Evolutionary conservation across 2,888 invertebrate species (phyloP), one percentile per base, ranked within the genome.

Genomic region (Sylvicola cinctus): DNA sequence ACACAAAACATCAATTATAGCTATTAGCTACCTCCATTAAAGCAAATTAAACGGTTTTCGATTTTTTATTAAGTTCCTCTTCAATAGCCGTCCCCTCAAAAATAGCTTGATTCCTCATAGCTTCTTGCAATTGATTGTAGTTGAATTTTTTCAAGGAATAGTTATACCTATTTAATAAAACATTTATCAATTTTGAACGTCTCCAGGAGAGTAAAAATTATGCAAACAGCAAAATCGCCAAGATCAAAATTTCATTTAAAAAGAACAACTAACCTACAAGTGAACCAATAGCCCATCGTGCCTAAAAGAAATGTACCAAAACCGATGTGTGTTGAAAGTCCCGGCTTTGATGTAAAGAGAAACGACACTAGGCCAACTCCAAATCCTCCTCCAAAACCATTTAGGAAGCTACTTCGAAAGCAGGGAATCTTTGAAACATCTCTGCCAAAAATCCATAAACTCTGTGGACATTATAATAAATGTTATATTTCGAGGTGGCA

Each of bases 361-460:
- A 85, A 85, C 39, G 71, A 60, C 4, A 63, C 56, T 36, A 81
- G 46, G 10, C 81, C 83, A 39, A 61, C 51, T 3, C 64, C 70
- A 16, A 83, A 46, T 32, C 83, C 83, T 30, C 75, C 65, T 33
- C 66, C 55, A 34, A 81, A 68, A 8, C 83, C 81, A 53, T 75
- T 74, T 1, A 84, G 49, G 47, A 77, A 74, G 49, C 78, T 78
- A 46, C 70, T 71, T 40, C 79, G 65, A 51, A 81, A 83, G 54
- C 85, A 85, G 1, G 81, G 81, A 38, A 84, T 75, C 57, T 75
- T 65, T 1, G 74, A 60, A 15, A 81, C 50, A 54, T 81, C 75
- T 43, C 70, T 62, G 8, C 80, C 80, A 52, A 79, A 78, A 33
- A 80, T 43, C 10, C 64, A 49, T 5, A 74, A 42, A 23, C 65